Percentiles rank a stretch among this genome's conserved stretches.
Evolutionary conservation across 2,113 vertebrate species (phyloP).

Genomic region (Dasyornis broadbenti): DNA sequence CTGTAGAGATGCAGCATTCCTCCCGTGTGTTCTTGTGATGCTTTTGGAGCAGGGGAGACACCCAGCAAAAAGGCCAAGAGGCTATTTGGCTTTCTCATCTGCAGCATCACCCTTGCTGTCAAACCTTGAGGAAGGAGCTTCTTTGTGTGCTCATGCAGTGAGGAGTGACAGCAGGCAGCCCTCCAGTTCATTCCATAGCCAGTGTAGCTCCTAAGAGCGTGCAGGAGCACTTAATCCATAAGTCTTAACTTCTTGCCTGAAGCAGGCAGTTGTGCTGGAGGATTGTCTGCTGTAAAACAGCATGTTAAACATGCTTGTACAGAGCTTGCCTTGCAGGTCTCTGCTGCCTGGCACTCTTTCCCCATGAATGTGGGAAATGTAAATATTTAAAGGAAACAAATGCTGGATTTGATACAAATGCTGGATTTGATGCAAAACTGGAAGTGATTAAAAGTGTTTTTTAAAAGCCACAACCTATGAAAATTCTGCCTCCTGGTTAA

Average conservation of each 20-base stretch:
- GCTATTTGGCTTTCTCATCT: background rate
- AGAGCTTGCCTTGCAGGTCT: background rate
- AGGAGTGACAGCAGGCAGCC: background rate
- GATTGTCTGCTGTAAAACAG: background rate
- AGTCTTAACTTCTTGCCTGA: background rate
- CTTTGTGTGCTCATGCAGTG: background rate
- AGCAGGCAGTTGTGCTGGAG: background rate
- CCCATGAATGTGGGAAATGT: background rate
- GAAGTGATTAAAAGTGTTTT: background rate
- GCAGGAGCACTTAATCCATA: background rate
- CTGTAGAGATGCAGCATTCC: background rate
- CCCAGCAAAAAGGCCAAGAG: background rate
- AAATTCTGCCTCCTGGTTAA: background rate
- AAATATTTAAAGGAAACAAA: background rate
- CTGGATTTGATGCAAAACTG: background rate
- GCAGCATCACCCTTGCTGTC: background rate
- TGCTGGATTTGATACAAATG: background rate
- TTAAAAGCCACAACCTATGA: background rate
- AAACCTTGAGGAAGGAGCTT: background rate
- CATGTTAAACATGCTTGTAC: rapidly evolving
- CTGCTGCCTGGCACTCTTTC: background rate
- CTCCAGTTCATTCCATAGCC: background rate
- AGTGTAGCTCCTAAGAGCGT: background rate
- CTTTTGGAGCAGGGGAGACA: background rate
- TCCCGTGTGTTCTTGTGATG: background rate